Conservation (phyloP, 2,888 invertebrate genomes). For the Norana najaformis region DNA sequence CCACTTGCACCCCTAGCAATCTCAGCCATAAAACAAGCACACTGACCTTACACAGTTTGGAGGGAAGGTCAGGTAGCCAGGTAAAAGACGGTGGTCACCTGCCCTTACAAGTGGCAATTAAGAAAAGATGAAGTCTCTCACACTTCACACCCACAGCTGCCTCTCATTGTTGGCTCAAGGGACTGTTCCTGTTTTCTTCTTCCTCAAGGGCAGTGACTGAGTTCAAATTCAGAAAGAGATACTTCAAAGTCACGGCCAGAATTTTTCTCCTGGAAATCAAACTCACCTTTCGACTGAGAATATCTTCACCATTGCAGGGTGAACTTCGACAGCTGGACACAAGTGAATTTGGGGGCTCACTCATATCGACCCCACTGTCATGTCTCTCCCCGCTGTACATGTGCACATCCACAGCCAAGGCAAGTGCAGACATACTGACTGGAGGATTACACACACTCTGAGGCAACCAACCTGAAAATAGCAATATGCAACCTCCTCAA, state of each 20-base stretch:
- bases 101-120: neutral
- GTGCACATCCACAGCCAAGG: constrained; percentile 15
- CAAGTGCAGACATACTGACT: neutral
- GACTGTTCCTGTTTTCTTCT: neutral
- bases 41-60: too few relatives aligned
- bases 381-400: constrained; percentile 23
- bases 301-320: constrained; percentile 9
- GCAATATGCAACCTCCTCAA: neutral
- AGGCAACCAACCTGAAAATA: constrained; percentile 16
- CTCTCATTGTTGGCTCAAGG: neutral
- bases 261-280: neutral
- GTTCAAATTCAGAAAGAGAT: neutral
- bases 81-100: neutral
- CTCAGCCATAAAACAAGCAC: neutral
- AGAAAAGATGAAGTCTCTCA: neutral
- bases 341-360: constrained; percentile 19
- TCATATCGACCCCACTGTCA: constrained; percentile 16
- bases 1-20: neutral
- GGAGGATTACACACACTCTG: constrained; percentile 1
- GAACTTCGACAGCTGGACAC: constrained; percentile 21
- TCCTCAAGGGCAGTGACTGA: neutral
- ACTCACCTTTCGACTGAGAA: neutral
- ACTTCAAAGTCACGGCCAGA: neutral
- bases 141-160: neutral
- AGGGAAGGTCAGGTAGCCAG: neutral